Percentiles rank a stretch among this genome's conserved stretches.
Evolutionary conservation across 1,140 invertebrate species (phyloP).

Genomic region (Plectrocnemia conspersa): DNA sequence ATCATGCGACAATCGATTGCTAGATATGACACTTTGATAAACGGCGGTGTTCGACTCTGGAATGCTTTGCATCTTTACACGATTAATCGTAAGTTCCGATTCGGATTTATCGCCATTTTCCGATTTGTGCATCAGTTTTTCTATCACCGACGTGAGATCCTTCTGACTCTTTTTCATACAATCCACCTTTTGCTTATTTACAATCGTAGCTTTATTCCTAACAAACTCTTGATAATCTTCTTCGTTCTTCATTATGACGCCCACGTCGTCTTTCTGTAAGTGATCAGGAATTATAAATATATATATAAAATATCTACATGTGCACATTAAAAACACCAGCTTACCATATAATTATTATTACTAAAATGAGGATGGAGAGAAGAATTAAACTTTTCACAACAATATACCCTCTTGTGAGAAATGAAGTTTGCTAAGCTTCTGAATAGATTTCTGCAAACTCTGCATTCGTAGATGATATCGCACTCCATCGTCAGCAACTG

Average conservation of each 20-base stretch:
- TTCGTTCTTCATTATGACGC: slow-evolving; percentile 45
- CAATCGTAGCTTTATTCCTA: slow-evolving; percentile 36
- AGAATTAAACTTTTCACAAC: slow-evolving; percentile 53
- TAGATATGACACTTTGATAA: slow-evolving; percentile 46
- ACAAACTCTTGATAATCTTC: slow-evolving; percentile 44
- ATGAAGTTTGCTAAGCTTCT: slow-evolving; percentile 78
- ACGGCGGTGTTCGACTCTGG: slow-evolving; percentile 49
- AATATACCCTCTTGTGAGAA: slow-evolving; percentile 78
- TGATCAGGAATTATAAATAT: slow-evolving; percentile 16
- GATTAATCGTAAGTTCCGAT: slow-evolving; percentile 34
- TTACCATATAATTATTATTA: slow-evolving; percentile 51
- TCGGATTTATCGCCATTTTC: slow-evolving; percentile 37
- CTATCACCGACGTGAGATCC: slow-evolving; percentile 55
- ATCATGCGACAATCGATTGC: slow-evolving; percentile 38
- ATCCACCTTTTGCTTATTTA: slow-evolving; percentile 17
- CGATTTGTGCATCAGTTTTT: slow-evolving; percentile 41
- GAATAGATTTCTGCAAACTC: slow-evolving; percentile 78
- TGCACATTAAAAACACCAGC: slow-evolving; percentile 29
- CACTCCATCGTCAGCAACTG: slow-evolving; percentile 70
- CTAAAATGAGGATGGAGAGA: slow-evolving; percentile 44
- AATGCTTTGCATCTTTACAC: slow-evolving; percentile 49
- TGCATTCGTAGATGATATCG: slow-evolving; percentile 80
- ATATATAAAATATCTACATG: slow-evolving; percentile 20
- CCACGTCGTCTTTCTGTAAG: slow-evolving; percentile 43
- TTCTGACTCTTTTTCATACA: slow-evolving; percentile 43